A percentile compares a stretch with the other conserved stretches of the same genome.
phyloP scores from a whole-genome alignment of 2,113 vertebrate genomes.

The Urocolius indicus region DNA sequence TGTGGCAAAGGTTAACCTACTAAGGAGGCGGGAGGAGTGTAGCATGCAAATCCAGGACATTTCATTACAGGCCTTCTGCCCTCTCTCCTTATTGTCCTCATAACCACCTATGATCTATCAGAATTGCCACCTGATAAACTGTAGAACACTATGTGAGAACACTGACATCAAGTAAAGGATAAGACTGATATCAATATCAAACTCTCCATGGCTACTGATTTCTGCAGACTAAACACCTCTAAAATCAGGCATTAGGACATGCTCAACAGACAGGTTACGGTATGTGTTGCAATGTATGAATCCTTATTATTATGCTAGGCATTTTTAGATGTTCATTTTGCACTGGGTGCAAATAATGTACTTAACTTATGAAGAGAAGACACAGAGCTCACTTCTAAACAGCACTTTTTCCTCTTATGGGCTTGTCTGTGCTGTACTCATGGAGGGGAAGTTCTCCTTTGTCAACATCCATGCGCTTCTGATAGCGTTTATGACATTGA shows the following conservation, averaged over 20 bases:
- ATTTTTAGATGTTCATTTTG: background rate
- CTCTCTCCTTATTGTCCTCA: background rate
- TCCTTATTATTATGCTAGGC: background rate
- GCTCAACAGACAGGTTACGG: background rate
- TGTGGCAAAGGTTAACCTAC: slow-evolving; percentile 18
- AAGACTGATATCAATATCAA: background rate
- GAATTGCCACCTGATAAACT: slow-evolving; percentile 4
- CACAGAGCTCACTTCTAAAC: background rate
- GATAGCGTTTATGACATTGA: background rate
- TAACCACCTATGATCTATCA: background rate
- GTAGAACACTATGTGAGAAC: background rate
- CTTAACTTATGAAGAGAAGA: background rate
- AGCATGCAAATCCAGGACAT: background rate
- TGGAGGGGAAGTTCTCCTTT: background rate
- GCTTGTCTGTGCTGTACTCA: background rate
- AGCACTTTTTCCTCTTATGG: background rate
- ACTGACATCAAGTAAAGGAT: background rate
- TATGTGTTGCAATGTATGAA: background rate
- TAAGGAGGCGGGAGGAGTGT: background rate
- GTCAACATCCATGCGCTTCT: background rate
- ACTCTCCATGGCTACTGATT: background rate
- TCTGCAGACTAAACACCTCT: background rate
- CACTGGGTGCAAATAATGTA: background rate
- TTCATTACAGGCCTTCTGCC: background rate
- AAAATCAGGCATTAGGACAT: background rate